Evolutionary conservation across 1,140 invertebrate genomes (phyloP), one percentile per base, ranked within the genome.

Genomic region (Dysdera silvatica): DNA sequence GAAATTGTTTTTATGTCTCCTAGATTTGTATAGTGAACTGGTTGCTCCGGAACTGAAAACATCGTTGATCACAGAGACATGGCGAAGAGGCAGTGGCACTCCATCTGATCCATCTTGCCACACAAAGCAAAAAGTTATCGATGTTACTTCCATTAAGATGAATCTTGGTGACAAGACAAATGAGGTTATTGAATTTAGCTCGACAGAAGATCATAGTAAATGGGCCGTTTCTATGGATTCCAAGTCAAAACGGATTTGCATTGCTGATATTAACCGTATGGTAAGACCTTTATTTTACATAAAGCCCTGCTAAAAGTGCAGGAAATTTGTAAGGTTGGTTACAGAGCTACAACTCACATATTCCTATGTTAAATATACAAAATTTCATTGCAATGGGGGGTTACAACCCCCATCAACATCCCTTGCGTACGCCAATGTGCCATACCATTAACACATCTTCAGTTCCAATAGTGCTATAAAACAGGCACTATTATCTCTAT

Each of bases 181-280:
- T 23, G 28, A 37, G 12, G 18, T 18, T 29, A 51, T 66, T 5
- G 0, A 23, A 0, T 61, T 61, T 23, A 24, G 47, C 18, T 57
- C 33, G 2, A 61, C 56, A 12, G 80, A 82, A 43, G 92, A 96
- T 76, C 94, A 96, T 76, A 89, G 91, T 0, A 97, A 97, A 76
- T 95, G 91, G 91, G 87, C 88, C 0, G 83, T 94, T 3, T 80
- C 86, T 0, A 77, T 77, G 1, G 75, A 79, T 63, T 76, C 72
- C 74, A 71, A 74, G 76, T 69, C 56, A 48, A 74, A 80, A 45
- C 93, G 88, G 87, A 81, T 86, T 59, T 97, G 94, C 73, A 83
- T 96, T 16, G 91, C 89, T 14, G 93, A 95, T 74, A 92, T 96
- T 23, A 97, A 97, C 74, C 81, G 93, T 81, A 86, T 87, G 74